Base-by-base conservation (phyloP, 2,888 invertebrate genomes). In the Mythimna pallens region DNA sequence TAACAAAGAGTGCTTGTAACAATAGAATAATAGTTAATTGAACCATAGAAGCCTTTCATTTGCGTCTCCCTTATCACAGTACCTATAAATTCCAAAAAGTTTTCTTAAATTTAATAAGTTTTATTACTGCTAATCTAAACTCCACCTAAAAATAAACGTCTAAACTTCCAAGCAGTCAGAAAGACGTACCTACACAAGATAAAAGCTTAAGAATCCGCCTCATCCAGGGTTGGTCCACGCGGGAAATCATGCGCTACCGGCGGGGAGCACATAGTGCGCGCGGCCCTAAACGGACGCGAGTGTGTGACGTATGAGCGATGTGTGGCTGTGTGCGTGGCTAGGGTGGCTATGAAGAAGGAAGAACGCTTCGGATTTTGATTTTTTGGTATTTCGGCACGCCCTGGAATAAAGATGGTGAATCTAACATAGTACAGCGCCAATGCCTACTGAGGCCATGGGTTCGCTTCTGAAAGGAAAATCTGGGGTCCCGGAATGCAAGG, bases 221-320 rank as follows among this genome's bases (percentile, higher is more conserved):
- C 85, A 86, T 87, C 86, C 86, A 91, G 87, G 89, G 88, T 79
- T 89, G 86, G 86, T 89, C 91, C 94, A 93, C 93, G 89, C 92
- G 94, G 94, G 94, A 94, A 94, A 94, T 94, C 94, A 94, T 90
- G 87, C 81, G 80, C 70, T 77, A 82, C 78, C 71, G 78, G 72
- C 88, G 84, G 88, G 88, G 89, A 90, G 88, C 87, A 84, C 80
- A 86, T 88, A 84, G 87, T 87, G 86, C 83, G 86, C 83, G 83
- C 84, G 84, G 87, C 90, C 90, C 90, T 92, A 90, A 89, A 88
- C 89, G 89, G 71, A 80, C 70, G 78, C 9, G 67, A 69, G 66
- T 72, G 78, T 81, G 74, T 81, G 76, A 47, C 64, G 70, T 71
- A 40, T 65, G 70, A 61, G 59, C 20, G n/a, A 10, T 2, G 30